Percentiles rank a stretch among this genome's conserved stretches.
phyloP scores from a whole-genome alignment of 2,888 invertebrate species.

The Ophonus ardosiacus region DNA sequence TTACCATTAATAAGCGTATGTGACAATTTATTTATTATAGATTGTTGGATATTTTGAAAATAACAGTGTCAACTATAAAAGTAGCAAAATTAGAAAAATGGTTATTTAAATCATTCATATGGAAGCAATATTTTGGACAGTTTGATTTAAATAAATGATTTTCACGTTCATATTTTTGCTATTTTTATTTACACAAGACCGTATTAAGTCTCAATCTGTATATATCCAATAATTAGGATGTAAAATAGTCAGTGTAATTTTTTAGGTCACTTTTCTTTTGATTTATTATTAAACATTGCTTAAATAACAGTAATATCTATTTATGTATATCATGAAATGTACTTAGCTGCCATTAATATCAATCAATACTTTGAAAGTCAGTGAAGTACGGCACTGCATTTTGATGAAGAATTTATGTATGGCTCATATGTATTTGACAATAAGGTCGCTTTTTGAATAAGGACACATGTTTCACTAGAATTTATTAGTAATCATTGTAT shows the following conservation, averaged over 20 bases:
- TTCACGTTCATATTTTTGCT: constrained; percentile 4
- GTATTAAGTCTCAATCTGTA: constrained; percentile 37
- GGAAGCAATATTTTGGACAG: constrained; percentile 1
- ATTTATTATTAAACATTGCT: constrained; percentile 22
- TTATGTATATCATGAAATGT: constrained; percentile 42
- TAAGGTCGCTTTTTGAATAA: constrained; percentile 53
- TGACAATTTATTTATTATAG: constrained; percentile 1
- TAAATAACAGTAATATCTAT: constrained; percentile 39
- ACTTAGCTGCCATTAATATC: constrained; percentile 38
- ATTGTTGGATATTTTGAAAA: constrained; percentile 5
- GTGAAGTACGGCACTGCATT: constrained; percentile 33
- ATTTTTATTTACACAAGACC: constrained; percentile 27
- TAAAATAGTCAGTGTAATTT: constrained; percentile 36
- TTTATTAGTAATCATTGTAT: not conserved
- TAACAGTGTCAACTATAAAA: not conserved
- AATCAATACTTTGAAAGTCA: constrained; percentile 42
- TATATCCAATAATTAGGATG: constrained; percentile 39
- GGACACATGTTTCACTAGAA: not conserved
- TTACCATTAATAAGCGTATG: not conserved
- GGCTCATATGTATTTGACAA: constrained; percentile 60
- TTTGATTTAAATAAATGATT: constrained; percentile 22
- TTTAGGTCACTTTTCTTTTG: constrained; percentile 8
- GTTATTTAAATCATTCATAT: constrained; percentile 8
- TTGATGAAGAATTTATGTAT: constrained; percentile 47
- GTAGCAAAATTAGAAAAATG: not conserved